Base-by-base conservation (phyloP, 2,888 invertebrate species). In the Acleris literana region DNA sequence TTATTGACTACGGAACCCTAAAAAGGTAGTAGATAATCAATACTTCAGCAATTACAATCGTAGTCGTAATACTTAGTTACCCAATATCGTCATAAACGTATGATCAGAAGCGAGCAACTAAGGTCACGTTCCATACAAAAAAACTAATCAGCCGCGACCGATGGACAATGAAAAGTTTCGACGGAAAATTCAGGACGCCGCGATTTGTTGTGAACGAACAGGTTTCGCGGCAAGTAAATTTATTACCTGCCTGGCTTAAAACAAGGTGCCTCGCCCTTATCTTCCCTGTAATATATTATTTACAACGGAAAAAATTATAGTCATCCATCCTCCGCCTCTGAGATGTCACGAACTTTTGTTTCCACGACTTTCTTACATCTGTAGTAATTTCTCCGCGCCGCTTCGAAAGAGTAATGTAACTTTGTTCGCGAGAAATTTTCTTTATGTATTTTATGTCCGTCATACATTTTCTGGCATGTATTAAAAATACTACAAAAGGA, bases 141-240 rank as follows among this genome's bases (percentile, higher is more conserved):
- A 46, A 66, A 62, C 61, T 56, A 62, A 62, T 66, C 65, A 46
- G 39, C 61, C 53, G 69, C 70, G 72, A 72, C 68, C 74, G 74
- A 74, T 72, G 77, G 83, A 82, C 83, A 80, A 73, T 83, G 81
- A 83, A 83, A 83, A 84, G 80, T 77, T 77, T 76, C 76, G 75
- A 77, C 78, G 76, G 78, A 79, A 82, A 82, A 81, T 82, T 81
- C 77, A 71, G 79, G 82, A 78, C 82, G 74, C 74, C 72, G 72
- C 80, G 78, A 83, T 84, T 84, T 83, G 83, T 84, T 79, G 76
- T 73, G 54, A 68, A 65, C 56, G 59, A 22, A 52, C 68, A 57
- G 61, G 64, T 53, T 62, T 61, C 57, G 65, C 64, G 62, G 64
- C 68, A 55, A 68, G 60, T 48, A 39, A 57, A 68, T 68, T 68